Evolutionary conservation across 2,113 vertebrate genomes (phyloP), one percentile per base, ranked within the genome.

Genomic region (Aramus guarauna): DNA sequence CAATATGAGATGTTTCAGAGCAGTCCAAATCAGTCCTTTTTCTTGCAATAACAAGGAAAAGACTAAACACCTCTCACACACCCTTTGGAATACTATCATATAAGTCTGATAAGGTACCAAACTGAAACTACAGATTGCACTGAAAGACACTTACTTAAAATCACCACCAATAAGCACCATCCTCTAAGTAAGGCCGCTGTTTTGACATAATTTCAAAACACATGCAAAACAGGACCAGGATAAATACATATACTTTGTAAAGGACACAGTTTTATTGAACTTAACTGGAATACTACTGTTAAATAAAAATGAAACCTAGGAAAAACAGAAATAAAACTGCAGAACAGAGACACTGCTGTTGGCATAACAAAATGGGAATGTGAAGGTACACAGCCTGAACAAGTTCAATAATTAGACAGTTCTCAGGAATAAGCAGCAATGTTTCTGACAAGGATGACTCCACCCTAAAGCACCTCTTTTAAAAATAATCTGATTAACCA

Each of bases 381-480:
- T 52, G 86, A 92, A 96, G 30, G 92, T 83, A 94, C 94, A 67
- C 47, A 90, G 93, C 56, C 96, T 81, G 77, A 95, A 92, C 83
- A 97, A 96, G 95, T 94, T 89, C 81, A 94, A 85, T 90, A 87
- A 92, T 92, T 91, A 93, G 90, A 77, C 12, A 73, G 74, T 67
- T 83, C 74, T 85, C 62, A 76, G 62, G 89, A 86, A 92, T 43
- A 80, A 84, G 78, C 74, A 95, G 72, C 48, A 88, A 71, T 76
- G 56, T 62, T 91, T 94, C 89, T 86, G 78, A 94, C 79, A 85
- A 32, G 32, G 56, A 36, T 24, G 63, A 89, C 94, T 96, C 95
- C 94, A 93, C 93, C 92, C 94, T 94, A 4, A 66, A 90, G 71
- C 23, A 50, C 15, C 64, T 92, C 83, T 80, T 73, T 76, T 76